phyloP scores from a whole-genome alignment of 2,888 invertebrate genomes.

The Leptogaster cylindrica region DNA sequence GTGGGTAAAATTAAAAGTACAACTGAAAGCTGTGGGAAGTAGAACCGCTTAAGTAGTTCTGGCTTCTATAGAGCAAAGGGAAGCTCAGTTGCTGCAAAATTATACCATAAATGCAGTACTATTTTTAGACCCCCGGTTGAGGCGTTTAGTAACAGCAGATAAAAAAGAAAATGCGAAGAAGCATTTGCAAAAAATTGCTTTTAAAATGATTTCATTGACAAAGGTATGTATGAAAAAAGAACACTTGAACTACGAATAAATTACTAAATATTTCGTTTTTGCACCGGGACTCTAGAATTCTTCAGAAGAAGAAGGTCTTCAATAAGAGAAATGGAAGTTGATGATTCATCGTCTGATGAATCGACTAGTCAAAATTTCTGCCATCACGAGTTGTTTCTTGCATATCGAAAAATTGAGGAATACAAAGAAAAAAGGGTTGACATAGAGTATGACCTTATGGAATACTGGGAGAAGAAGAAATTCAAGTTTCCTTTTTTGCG shows the following conservation, averaged over 20 bases:
- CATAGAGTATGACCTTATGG: too few relatives aligned
- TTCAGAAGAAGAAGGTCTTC: not conserved
- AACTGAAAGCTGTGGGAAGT: not conserved
- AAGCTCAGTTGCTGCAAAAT: not conserved
- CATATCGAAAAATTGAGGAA: not conserved
- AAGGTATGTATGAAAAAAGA: not conserved
- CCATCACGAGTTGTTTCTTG: not conserved
- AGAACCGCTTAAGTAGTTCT: not conserved
- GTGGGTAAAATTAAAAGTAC: not conserved
- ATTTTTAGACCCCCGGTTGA: not conserved
- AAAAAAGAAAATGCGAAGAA: not conserved
- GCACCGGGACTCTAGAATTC: not conserved
- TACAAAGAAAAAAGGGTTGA: too few relatives aligned
- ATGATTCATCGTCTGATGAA: not conserved
- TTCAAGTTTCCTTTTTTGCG: too few relatives aligned
- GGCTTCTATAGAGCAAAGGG: not conserved
- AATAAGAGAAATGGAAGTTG: not conserved
- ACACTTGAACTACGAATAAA: not conserved
- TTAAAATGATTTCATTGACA: not conserved
- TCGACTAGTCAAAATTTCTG: not conserved
- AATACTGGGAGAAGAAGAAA: too few relatives aligned
- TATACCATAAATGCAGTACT: not conserved
- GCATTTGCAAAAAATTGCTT: not conserved
- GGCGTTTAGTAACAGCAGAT: not conserved
- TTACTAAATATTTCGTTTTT: not conserved